phyloP scores from a whole-genome alignment of 2,113 vertebrate genomes.

The Chaenocephalus aceratus region DNA sequence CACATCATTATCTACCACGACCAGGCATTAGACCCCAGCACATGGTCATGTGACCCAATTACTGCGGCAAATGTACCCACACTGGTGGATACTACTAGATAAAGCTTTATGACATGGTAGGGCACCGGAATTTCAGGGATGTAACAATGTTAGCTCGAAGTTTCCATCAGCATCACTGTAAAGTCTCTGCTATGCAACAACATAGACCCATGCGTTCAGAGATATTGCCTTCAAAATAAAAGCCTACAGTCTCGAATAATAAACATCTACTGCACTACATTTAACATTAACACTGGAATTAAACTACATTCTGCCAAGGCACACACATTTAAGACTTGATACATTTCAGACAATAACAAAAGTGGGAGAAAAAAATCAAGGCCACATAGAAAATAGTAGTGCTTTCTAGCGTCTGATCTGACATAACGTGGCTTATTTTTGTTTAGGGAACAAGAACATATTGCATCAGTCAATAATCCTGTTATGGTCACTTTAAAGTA shows the following conservation, averaged over 20 bases:
- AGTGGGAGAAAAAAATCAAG: background rate
- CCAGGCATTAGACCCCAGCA: background rate
- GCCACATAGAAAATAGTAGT: background rate
- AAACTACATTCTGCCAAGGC: background rate
- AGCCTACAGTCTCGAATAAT: background rate
- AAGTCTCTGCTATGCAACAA: background rate
- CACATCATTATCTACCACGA: background rate
- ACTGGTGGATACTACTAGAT: background rate
- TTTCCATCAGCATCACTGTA: slow-evolving; percentile 43
- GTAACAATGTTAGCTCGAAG: slow-evolving; percentile 25
- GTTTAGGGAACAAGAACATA: background rate
- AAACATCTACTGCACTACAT: too few relatives aligned
- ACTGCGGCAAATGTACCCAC: background rate
- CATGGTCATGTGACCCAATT: slow-evolving; percentile 1
- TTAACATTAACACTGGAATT: background rate
- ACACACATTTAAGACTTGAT: background rate
- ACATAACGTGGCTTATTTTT: background rate
- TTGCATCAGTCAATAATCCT: too few relatives aligned
- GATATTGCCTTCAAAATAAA: slow-evolving; percentile 55
- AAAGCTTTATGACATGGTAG: slow-evolving; percentile 1
- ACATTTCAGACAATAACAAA: background rate
- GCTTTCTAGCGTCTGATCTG: background rate
- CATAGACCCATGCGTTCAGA: background rate
- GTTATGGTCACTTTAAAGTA: background rate
- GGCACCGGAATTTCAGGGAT: slow-evolving; percentile 21